Percentiles rank a stretch among this genome's conserved stretches.
Conservation (phyloP, 1,140 invertebrate species). For the Drosophila asahinai region DNA sequence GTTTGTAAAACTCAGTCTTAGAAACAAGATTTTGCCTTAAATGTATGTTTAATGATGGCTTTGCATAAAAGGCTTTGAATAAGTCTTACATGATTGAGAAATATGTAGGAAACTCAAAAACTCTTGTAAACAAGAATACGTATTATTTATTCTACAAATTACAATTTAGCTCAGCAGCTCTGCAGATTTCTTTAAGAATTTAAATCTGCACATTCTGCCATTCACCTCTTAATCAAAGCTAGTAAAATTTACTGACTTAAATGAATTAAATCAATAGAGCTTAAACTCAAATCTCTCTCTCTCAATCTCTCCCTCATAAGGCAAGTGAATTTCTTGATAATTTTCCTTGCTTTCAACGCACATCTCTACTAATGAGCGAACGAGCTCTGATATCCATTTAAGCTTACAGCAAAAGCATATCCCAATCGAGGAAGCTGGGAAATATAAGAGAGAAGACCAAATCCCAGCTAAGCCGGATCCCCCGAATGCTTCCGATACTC, state of each 20-base stretch:
- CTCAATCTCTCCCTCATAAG: background rate
- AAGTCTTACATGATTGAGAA: background rate
- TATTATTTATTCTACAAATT: too few species aligned
- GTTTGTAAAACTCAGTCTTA: background rate
- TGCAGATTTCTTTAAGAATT: background rate
- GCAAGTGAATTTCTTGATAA: constrained; percentile 52
- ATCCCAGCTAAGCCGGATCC: constrained; percentile 27
- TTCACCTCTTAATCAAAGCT: background rate
- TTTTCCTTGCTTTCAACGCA: constrained; percentile 47
- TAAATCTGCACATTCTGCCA: background rate
- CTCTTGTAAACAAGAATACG: background rate
- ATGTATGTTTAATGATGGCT: background rate
- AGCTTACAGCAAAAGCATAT: constrained; percentile 26
- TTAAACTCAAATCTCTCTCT: constrained; percentile 1
- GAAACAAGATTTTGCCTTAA: background rate
- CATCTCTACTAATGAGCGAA: constrained; percentile 34
- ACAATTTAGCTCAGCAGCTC: background rate
- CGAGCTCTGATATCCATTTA: constrained; percentile 32
- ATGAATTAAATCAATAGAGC: constrained; percentile 9
- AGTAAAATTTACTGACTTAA: background rate
- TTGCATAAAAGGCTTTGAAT: background rate
- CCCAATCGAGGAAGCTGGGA: constrained; percentile 1
- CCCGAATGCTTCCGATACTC: constrained; percentile 47
- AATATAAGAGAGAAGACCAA: background rate
- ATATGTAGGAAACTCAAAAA: background rate